Percentiles rank a stretch among this genome's conserved stretches.
phyloP scores from a whole-genome alignment of 2,888 invertebrate species.

The Mycalesis mineus region DNA sequence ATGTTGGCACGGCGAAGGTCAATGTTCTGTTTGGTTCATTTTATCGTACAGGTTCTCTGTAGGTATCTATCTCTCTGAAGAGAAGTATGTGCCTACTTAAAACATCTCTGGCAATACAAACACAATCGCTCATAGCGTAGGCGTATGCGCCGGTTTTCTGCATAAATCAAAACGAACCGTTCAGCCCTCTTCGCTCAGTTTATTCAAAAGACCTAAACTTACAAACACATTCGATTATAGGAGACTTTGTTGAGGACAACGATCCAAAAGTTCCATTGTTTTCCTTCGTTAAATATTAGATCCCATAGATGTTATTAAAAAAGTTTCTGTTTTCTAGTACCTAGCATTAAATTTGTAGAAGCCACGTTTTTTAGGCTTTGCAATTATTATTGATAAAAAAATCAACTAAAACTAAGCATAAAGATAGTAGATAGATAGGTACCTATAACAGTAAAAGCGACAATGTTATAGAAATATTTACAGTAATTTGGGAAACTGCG shows the following conservation, averaged over 20 bases:
- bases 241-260: too few relatives aligned
- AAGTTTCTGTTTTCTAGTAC: too few relatives aligned
- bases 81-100: slow-evolving; percentile 6
- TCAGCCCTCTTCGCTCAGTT: slow-evolving; percentile 3
- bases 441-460: too few relatives aligned
- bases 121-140: slow-evolving; percentile 39
- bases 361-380: too few relatives aligned
- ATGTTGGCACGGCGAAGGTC: background rate
- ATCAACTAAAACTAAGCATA: too few relatives aligned
- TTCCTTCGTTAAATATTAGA: too few relatives aligned
- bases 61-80: slow-evolving; percentile 1
- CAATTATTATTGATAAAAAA: too few relatives aligned
- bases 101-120: slow-evolving; percentile 19
- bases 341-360: too few relatives aligned
- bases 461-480: background rate
- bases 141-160: slow-evolving; percentile 48
- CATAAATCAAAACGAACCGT: slow-evolving; percentile 60
- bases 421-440: too few relatives aligned
- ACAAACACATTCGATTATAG: background rate
- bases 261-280: too few relatives aligned
- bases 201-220: slow-evolving; percentile 4
- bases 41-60: slow-evolving; percentile 2
- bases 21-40: slow-evolving; percentile 1
- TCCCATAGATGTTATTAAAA: too few relatives aligned
- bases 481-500: background rate